phyloP scores from a whole-genome alignment of 2,888 invertebrate species.

The Acrocyrtus sp. region DNA sequence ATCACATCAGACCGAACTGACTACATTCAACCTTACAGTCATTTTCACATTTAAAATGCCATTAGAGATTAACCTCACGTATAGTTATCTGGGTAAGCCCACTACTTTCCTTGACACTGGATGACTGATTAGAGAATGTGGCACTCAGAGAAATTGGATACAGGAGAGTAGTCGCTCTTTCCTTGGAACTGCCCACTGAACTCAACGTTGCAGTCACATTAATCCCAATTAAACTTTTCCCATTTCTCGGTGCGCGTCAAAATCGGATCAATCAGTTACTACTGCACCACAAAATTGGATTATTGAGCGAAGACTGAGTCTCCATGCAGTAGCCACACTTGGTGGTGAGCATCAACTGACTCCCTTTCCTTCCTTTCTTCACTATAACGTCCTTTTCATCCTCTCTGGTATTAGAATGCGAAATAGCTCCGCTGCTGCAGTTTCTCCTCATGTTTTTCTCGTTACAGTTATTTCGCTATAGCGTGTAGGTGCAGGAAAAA shows the following conservation, averaged over 20 bases:
- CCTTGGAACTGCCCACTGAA: not conserved
- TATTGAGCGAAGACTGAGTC: too few species aligned
- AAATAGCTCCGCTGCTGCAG: not conserved
- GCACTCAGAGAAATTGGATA: not conserved
- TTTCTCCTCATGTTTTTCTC: not conserved
- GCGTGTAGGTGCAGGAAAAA: not conserved
- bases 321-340: not conserved
- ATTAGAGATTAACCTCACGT: too few species aligned
- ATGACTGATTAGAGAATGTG: too few species aligned
- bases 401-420: not conserved
- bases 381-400: slow-evolving; percentile 5
- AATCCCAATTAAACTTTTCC: not conserved
- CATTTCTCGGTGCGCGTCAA: not conserved
- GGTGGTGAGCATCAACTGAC: slow-evolving; percentile 37
- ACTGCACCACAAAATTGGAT: too few species aligned
- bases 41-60: too few species aligned
- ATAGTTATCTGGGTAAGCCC: too few species aligned
- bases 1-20: too few species aligned
- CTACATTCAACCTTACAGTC: too few species aligned
- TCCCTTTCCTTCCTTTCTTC: slow-evolving; percentile 29
- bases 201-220: not conserved
- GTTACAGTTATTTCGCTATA: too few species aligned
- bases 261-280: too few species aligned
- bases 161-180: not conserved
- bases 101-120: too few species aligned